A percentile compares a stretch with the other conserved stretches of the same genome.
phyloP scores from a whole-genome alignment of 2,888 invertebrate species.

The Eristalinus aeneus region DNA sequence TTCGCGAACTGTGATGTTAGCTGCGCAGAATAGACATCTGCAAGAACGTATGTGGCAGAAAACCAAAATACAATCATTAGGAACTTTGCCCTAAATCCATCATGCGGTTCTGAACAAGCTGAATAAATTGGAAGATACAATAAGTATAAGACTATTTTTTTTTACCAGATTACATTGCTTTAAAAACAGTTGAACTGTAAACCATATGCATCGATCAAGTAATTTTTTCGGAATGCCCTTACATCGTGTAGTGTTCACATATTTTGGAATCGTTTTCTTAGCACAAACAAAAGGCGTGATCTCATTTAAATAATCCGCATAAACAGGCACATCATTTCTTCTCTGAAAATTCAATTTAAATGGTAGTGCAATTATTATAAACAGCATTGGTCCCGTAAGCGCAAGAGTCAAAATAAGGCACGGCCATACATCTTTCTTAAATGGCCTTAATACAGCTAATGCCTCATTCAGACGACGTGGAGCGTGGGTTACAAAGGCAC shows the following conservation, averaged over 20 bases:
- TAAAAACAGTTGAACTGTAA: conserved; percentile 86
- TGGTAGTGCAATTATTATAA: conserved; percentile 85
- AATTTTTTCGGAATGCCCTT: conserved; percentile 79
- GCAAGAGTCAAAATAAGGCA: conserved; percentile 85
- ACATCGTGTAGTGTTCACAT: conserved; percentile 54
- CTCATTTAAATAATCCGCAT: conserved; percentile 77
- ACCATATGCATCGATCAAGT: conserved; percentile 86
- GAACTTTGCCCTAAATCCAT: conserved; percentile 85
- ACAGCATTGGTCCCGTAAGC: conserved; percentile 86
- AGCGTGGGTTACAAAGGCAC: conserved; percentile 88
- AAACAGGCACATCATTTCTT: conserved; percentile 65
- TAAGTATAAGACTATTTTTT: background rate
- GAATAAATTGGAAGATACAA: background rate
- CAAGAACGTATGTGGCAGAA: conserved; percentile 89
- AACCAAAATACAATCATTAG: conserved; percentile 87
- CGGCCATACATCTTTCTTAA: conserved; percentile 89
- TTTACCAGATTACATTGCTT: conserved; percentile 84
- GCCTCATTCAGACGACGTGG: conserved; percentile 88
- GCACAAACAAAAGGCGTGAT: conserved; percentile 72
- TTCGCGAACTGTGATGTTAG: conserved; percentile 87
- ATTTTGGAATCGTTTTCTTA: background rate
- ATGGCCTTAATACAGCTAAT: conserved; percentile 87
- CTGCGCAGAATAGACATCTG: conserved; percentile 90
- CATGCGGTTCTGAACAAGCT: conserved; percentile 82
- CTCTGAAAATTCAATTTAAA: conserved; percentile 70